Base-by-base conservation (phyloP, 1,140 invertebrate genomes). In the Apocrypta bakeri region DNA sequence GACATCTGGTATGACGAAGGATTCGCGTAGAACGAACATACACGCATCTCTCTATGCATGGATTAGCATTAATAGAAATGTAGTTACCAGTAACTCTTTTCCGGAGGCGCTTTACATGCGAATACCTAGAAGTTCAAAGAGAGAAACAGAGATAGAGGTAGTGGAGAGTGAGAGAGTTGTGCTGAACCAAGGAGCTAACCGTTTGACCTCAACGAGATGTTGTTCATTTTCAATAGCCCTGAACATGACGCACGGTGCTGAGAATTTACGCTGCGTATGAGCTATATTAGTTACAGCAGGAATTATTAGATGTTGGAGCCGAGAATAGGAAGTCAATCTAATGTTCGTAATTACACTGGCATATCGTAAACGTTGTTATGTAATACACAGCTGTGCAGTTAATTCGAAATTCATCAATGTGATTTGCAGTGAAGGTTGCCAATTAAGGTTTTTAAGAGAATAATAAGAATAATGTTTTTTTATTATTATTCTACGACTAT, bases 221-320 rank as follows among this genome's bases (percentile, higher is more conserved):
- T 37, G 33, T 42, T 84, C 83, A 83, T 84, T 81, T 84, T 83
- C 80, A 84, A 64, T 25, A 74, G 83, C 74, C 69, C 80, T 33
- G 76, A 84, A 82, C 25, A n/a, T 56, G 48, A 56, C 48, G 21
- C 17, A 6, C n/a, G 48, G 17, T 21, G 48, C 48, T 7, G 48
- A n/a, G 21, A 56, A 56, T 56, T 56, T 56, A 56, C 48, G 17
- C 2, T 21, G 48, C 48, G 17, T 21, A 6, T 1, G 48, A 48
- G 42, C 21, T 56, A 56, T 56, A 56, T 56, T 56, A 56, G 48
- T 56, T 56, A 1, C 6, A 56, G 33, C 33, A n/a, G 48, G 48
- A 21, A 56, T 56, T 56, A 56, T 56, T 56, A 56, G 48, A 56
- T 21, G 48, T 7, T 6, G 17, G 48, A 56, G 17, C 21, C 17